These are phyloP conservation scores for Campylomormyrus tamandua DNA, from an alignment of 2,113 vertebrate genomes.

Conservation along the genomic window DNA sequence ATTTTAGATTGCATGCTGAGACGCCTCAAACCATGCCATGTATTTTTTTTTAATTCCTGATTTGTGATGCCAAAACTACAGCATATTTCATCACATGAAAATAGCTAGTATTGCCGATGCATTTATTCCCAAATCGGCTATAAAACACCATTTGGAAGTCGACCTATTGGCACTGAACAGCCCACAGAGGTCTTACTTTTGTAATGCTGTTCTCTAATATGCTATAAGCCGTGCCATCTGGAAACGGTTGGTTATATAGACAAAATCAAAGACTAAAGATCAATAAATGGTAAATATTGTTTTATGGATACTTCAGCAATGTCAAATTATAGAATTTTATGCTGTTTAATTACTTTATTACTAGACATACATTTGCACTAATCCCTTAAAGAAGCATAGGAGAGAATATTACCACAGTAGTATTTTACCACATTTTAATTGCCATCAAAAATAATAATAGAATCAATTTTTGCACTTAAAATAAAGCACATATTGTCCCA, in stretches of 20 bases:
- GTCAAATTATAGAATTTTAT: not conserved
- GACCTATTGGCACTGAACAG: not conserved
- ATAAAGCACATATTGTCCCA: not conserved
- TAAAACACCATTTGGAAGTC: not conserved
- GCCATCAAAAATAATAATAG: not conserved
- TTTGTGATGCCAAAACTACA: slow-evolving; percentile 20
- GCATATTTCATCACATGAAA: not conserved
- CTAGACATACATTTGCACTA: not conserved
- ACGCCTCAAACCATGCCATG: slow-evolving; percentile 11
- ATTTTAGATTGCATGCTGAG: slow-evolving; percentile 41
- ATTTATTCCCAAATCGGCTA: not conserved
- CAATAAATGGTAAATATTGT: not conserved
- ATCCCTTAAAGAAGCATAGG: not conserved
- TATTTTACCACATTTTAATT: not conserved
- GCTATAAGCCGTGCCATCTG: not conserved
- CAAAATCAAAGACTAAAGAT: not conserved
- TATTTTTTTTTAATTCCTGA: slow-evolving; percentile 27
- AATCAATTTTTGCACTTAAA: not conserved
- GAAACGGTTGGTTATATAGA: not conserved
- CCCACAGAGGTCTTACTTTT: not conserved
- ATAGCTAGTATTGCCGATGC: not conserved
- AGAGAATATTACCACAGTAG: not conserved
- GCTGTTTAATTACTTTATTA: not conserved
- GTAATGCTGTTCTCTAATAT: not conserved
- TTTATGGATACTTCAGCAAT: not conserved